Conservation (phyloP, 1,140 invertebrate genomes). For the Latrodectus geometricus region DNA sequence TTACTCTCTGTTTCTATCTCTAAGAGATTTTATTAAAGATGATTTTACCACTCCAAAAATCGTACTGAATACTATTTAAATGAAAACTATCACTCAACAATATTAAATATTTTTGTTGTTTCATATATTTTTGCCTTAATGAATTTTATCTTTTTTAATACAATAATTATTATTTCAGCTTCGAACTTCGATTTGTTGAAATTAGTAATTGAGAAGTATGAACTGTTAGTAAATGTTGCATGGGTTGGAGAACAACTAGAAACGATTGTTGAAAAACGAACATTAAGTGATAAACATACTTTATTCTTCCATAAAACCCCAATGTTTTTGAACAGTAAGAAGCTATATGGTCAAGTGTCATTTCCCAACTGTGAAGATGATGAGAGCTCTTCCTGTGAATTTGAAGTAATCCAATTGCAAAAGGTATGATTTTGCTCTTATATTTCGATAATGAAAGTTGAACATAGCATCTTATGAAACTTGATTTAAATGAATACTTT, state of each 20-base stretch:
- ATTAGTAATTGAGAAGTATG: conserved; percentile 65
- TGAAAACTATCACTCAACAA: too few species aligned
- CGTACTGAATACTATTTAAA: too few species aligned
- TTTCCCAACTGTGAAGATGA: conserved; percentile 68
- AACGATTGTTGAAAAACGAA: conserved; percentile 68
- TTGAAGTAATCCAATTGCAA: conserved; percentile 76
- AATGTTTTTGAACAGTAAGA: conserved; percentile 71
- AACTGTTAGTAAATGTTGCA: conserved; percentile 68
- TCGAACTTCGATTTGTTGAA: conserved; percentile 27
- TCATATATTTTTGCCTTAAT: background rate
- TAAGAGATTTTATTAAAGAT: too few species aligned
- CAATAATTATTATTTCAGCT: conserved; percentile 22
- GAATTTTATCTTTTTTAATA: background rate
- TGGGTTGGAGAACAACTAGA: conserved; percentile 76
- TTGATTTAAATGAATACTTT: too few species aligned
- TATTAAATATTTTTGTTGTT: too few species aligned
- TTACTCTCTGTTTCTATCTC: too few species aligned
- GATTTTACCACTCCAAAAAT: too few species aligned
- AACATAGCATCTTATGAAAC: too few species aligned
- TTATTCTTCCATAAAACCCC: conserved; percentile 79
- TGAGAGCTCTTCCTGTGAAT: conserved; percentile 70
- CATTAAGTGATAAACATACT: conserved; percentile 69
- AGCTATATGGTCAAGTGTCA: conserved; percentile 70
- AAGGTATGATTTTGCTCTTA: conserved; percentile 71
- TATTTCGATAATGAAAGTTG: too few species aligned